These are phyloP conservation scores for Yasuhikotakia modesta DNA, from an alignment of 2,797 vertebrate genomes.

Conservation along the genomic window DNA sequence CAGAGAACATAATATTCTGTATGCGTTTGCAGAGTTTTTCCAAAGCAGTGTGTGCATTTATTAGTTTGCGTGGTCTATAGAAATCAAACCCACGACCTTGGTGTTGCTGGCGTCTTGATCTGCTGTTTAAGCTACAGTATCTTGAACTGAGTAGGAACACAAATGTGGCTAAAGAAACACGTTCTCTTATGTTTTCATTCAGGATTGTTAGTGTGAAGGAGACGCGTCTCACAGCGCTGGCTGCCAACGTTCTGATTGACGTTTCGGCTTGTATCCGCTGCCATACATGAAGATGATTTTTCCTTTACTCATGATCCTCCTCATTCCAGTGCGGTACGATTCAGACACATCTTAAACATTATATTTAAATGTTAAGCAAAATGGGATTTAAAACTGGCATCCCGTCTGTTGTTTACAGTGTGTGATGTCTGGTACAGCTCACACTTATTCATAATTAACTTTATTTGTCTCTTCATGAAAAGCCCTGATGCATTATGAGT, in stretches of 20 bases:
- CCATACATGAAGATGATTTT: slow-evolving; percentile 99
- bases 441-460: too few relatives aligned
- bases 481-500: too few relatives aligned
- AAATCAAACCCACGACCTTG: background rate
- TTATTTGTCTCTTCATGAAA: too few relatives aligned
- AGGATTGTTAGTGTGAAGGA: slow-evolving; percentile 93
- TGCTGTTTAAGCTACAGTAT: background rate
- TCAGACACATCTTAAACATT: background rate
- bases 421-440: too few relatives aligned
- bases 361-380: background rate
- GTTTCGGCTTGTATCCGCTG: slow-evolving; percentile 89
- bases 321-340: slow-evolving; percentile 88
- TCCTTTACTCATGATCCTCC: slow-evolving; percentile 91
- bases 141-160: background rate
- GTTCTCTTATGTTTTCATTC: slow-evolving; percentile 31
- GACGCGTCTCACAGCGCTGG: slow-evolving; percentile 85
- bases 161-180: too few relatives aligned
- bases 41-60: background rate
- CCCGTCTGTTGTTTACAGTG: too few relatives aligned
- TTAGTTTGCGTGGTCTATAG: background rate
- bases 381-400: background rate
- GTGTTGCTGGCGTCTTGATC: background rate
- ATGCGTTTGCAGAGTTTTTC: too few relatives aligned
- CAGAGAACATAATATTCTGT: background rate
- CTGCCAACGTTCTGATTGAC: slow-evolving; percentile 87